Percentiles rank a stretch among this genome's conserved stretches.
Evolutionary conservation across 1,140 invertebrate genomes (phyloP).

Genomic region (Drosophila ogumai): DNA sequence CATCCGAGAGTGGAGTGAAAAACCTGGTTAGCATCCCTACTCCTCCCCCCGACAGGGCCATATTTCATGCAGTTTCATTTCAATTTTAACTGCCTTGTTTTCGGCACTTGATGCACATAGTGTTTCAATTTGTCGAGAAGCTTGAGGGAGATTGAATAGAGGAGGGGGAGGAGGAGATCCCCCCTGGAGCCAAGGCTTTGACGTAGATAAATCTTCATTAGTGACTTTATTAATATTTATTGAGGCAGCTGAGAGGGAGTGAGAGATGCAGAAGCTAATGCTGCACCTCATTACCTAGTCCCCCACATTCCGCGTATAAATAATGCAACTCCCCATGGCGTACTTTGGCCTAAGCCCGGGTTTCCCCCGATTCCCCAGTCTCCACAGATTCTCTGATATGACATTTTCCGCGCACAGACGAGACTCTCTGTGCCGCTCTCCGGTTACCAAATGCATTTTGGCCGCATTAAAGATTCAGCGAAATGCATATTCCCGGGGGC

Average conservation of each 20-base stretch:
- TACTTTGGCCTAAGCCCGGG: conserved; percentile 44
- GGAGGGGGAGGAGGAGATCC: too few species aligned
- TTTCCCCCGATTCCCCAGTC: neutral
- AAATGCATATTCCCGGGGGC: conserved; percentile 30
- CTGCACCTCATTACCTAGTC: neutral
- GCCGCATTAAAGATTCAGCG: conserved; percentile 37
- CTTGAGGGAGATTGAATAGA: conserved; percentile 5
- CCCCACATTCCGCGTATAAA: conserved; percentile 55
- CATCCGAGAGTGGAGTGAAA: too few species aligned
- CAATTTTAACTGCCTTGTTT: conserved; percentile 53
- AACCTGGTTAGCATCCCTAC: neutral
- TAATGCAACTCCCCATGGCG: conserved; percentile 67
- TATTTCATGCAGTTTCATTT: conserved; percentile 59
- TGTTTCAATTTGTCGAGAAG: conserved; percentile 65
- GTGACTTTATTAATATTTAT: conserved; percentile 82
- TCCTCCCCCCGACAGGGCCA: conserved; percentile 5
- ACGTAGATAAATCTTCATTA: conserved; percentile 80
- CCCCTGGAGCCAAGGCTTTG: conserved; percentile 3
- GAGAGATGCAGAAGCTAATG: conserved; percentile 11
- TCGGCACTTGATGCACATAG: conserved; percentile 38
- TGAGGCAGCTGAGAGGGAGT: conserved; percentile 9
- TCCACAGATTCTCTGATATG: conserved; percentile 28
- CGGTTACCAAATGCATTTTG: conserved; percentile 41
- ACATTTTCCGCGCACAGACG: conserved; percentile 5
- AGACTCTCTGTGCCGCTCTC: neutral